phyloP scores from a whole-genome alignment of 2,888 invertebrate species.

The Eristalis intricaria region DNA sequence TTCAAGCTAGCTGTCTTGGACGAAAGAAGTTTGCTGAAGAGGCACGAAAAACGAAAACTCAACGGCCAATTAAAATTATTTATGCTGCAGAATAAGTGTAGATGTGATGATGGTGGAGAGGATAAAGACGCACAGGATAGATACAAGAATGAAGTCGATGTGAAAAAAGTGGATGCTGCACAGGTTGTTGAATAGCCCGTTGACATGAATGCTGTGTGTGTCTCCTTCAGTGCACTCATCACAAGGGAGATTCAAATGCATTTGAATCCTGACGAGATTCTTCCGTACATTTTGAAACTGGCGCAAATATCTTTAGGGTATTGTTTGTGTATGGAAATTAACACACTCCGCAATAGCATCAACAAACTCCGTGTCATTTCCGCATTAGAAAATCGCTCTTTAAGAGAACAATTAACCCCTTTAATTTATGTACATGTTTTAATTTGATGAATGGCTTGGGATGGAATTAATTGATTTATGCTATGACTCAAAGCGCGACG shows the following conservation, averaged over 20 bases:
- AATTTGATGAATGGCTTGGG: neutral
- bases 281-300: neutral
- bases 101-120: neutral
- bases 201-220: constrained; percentile 38
- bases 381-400: neutral
- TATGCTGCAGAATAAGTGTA: constrained; percentile 30
- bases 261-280: neutral
- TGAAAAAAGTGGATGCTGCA: constrained; percentile 18
- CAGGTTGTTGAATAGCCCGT: constrained; percentile 47
- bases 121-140: constrained; percentile 1
- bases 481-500: constrained; percentile 3
- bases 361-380: neutral
- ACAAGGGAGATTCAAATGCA: neutral
- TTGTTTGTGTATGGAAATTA: neutral
- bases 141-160: neutral
- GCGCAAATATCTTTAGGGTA: neutral
- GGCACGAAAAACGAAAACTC: constrained; percentile 4
- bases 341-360: neutral
- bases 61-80: constrained; percentile 55
- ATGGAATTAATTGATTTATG: constrained; percentile 1
- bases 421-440: constrained; percentile 24
- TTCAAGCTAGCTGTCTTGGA: constrained; percentile 23
- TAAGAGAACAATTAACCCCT: neutral
- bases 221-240: neutral
- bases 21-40: constrained; percentile 7